A percentile compares a stretch with the other conserved stretches of the same genome.
phyloP scores from a whole-genome alignment of 30 jellyfish, hydroid and myxozoan species.

The Nemopilema nomurai region DNA sequence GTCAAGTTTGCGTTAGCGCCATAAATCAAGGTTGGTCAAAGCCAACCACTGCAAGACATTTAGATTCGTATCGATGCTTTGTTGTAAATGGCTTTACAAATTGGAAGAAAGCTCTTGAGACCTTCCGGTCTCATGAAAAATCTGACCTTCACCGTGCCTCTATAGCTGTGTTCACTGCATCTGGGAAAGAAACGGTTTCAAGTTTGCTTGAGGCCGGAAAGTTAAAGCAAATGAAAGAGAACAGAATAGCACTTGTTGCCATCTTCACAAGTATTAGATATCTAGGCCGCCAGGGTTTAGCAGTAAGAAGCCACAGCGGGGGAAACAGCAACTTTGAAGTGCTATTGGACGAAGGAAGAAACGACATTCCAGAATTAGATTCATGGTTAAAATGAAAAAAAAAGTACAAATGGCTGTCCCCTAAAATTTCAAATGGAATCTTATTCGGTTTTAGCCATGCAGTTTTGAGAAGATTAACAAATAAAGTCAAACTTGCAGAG shows the following conservation, averaged over 20 bases:
- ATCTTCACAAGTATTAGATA: conserved; percentile 43
- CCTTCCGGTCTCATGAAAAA: conserved; percentile 43
- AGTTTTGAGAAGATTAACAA: conserved; percentile 19
- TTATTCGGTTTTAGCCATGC: conserved; percentile 35
- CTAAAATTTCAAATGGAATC: conserved; percentile 58
- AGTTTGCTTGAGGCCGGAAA: conserved; percentile 37
- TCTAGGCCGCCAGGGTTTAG: conserved; percentile 44
- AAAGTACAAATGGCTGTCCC: conserved; percentile 55
- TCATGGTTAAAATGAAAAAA: conserved; percentile 54
- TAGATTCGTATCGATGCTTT: conserved; percentile 44
- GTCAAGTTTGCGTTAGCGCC: conserved; percentile 25
- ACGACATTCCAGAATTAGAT: conserved; percentile 36
- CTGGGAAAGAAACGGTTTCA: conserved; percentile 23
- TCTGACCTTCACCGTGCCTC: conserved; percentile 47
- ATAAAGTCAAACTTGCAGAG: conserved; percentile 48
- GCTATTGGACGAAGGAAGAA: conserved; percentile 27
- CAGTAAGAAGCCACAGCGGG: conserved; percentile 22
- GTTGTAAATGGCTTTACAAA: conserved; percentile 32
- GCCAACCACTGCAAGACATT: conserved; percentile 42
- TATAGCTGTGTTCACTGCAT: conserved; percentile 17
- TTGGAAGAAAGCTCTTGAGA: conserved; percentile 30
- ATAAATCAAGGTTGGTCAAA: conserved; percentile 35
- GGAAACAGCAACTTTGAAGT: conserved; percentile 32
- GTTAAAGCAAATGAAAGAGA: conserved; percentile 38
- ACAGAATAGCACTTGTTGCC: conserved; percentile 40